Evolutionary conservation across 2,113 vertebrate genomes (phyloP).

Genomic region (Corydoras sp.): DNA sequence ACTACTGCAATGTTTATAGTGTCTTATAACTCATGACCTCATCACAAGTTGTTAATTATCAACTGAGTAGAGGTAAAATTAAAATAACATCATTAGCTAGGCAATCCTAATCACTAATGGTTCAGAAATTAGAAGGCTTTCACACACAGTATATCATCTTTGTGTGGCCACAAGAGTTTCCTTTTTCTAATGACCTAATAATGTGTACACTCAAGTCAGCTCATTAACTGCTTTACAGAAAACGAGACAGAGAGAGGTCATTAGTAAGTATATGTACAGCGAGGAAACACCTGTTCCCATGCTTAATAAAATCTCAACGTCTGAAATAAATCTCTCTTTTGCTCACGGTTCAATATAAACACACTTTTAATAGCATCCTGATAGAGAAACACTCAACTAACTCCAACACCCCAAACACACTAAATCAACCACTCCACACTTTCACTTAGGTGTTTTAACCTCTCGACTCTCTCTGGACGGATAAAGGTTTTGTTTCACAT

Average conservation of each 20-base stretch:
- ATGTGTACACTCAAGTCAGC: constrained; percentile 61
- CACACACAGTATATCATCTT: constrained; percentile 55
- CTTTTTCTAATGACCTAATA: constrained; percentile 64
- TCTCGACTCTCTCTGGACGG: neutral
- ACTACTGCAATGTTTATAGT: neutral
- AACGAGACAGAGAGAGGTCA: constrained; percentile 6
- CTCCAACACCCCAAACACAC: neutral
- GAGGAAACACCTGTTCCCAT: constrained; percentile 63
- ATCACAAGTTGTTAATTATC: constrained; percentile 43
- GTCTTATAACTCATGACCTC: constrained; percentile 52
- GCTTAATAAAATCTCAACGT: constrained; percentile 59
- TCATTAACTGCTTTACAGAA: constrained; percentile 53
- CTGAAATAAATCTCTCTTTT: constrained; percentile 55
- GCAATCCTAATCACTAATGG: constrained; percentile 53
- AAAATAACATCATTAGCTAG: constrained; percentile 53
- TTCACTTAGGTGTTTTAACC: neutral
- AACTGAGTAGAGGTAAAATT: constrained; percentile 33
- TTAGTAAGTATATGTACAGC: constrained; percentile 49
- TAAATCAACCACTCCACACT: constrained; percentile 31
- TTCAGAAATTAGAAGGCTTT: constrained; percentile 36
- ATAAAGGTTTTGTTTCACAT: neutral
- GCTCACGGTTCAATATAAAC: constrained; percentile 43
- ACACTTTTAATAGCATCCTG: constrained; percentile 49
- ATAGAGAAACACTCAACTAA: constrained; percentile 51
- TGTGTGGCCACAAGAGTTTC: constrained; percentile 56